Evolutionary conservation across 2,113 vertebrate genomes (phyloP).

Genomic region (Mustela lutreola): DNA sequence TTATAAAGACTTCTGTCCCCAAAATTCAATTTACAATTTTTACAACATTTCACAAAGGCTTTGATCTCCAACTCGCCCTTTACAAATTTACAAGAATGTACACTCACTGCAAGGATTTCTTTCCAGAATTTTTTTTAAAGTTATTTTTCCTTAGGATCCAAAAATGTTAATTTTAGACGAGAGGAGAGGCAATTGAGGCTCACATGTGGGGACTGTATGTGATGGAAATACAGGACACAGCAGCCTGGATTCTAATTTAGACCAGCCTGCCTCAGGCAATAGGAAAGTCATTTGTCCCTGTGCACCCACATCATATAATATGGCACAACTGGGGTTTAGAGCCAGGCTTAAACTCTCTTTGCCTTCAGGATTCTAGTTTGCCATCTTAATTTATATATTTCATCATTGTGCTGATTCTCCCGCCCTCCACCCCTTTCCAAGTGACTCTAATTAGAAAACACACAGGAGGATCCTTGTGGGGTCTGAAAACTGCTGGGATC

Average conservation of each 20-base stretch:
- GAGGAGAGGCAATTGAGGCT: slow-evolving; percentile 42
- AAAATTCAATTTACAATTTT: slow-evolving; percentile 78
- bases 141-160: slow-evolving; percentile 66
- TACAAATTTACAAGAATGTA: slow-evolving; percentile 73
- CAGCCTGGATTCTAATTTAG: slow-evolving; percentile 65
- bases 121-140: slow-evolving; percentile 36
- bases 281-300: slow-evolving; percentile 45
- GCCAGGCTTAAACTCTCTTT: slow-evolving; percentile 1
- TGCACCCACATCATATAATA: not conserved
- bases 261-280: slow-evolving; percentile 64
- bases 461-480: slow-evolving; percentile 49
- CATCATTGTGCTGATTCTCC: not conserved
- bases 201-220: slow-evolving; percentile 50
- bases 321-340: not conserved
- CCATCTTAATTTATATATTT: slow-evolving; percentile 60
- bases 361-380: slow-evolving; percentile 21
- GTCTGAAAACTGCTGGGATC: slow-evolving; percentile 28
- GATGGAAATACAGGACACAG: slow-evolving; percentile 37
- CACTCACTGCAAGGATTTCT: slow-evolving; percentile 60
- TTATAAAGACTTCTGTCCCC: slow-evolving; percentile 68
- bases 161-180: slow-evolving; percentile 63
- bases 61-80: slow-evolving; percentile 73
- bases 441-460: slow-evolving; percentile 74
- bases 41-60: slow-evolving; percentile 73
- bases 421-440: not conserved